These are phyloP conservation scores for Protonibea diacanthus DNA, from an alignment of 2,797 vertebrate species.

Conservation along the genomic window DNA sequence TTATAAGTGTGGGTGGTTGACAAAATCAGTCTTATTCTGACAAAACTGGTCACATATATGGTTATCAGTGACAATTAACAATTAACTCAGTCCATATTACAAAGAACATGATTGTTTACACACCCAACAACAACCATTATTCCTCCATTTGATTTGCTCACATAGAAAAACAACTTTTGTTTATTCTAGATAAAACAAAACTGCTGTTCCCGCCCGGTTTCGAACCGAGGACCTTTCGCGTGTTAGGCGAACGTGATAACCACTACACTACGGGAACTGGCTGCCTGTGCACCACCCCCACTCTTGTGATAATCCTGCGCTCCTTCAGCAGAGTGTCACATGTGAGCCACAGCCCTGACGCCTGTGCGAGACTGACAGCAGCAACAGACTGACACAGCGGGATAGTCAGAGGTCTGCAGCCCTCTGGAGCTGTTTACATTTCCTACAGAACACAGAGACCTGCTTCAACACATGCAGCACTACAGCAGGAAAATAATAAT, in stretches of 20 bases:
- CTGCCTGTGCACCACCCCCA: rapidly evolving
- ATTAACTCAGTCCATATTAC: neutral
- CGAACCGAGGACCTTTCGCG: conserved; percentile 74
- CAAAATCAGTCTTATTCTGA: neutral
- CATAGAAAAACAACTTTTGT: neutral
- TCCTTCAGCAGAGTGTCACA: neutral
- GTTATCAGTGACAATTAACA: neutral
- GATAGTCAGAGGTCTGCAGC: conserved; percentile 18
- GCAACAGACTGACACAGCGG: conserved; percentile 30
- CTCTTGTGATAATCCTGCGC: neutral
- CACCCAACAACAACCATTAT: rapidly evolving
- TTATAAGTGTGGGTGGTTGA: too few relatives aligned
- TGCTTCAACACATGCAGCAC: conserved; percentile 1
- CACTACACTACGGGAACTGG: conserved; percentile 75
- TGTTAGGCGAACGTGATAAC: conserved; percentile 78
- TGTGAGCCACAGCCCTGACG: neutral
- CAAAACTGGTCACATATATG: neutral
- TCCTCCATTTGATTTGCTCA: neutral
- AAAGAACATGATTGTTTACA: neutral
- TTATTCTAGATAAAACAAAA: neutral
- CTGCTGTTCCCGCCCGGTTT: conserved; percentile 66
- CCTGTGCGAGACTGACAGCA: conserved; percentile 33
- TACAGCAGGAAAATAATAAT: neutral
- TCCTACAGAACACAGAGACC: conserved; percentile 17
- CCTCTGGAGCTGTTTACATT: conserved; percentile 26